These are phyloP conservation scores for Drosophila pachea DNA, from an alignment of 1,140 invertebrate genomes.

Conservation along the genomic window DNA sequence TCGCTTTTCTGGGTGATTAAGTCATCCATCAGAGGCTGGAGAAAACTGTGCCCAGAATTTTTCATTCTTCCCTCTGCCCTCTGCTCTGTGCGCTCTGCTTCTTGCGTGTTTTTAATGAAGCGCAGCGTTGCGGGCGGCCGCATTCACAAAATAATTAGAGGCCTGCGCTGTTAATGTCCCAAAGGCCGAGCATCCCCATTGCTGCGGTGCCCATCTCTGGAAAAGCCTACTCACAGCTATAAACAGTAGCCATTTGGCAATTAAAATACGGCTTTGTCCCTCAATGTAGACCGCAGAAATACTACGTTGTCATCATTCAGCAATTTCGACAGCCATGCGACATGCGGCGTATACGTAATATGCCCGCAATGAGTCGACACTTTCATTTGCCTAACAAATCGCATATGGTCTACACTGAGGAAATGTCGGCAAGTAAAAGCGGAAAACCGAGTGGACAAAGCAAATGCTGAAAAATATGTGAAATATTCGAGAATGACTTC, in stretches of 20 bases:
- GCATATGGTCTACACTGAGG: neutral
- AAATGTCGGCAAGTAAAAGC: neutral
- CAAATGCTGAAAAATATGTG: no score
- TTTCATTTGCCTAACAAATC: conserved; percentile 2
- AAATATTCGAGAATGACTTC: no score
- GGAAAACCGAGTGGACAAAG: neutral
- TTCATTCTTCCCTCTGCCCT: neutral
- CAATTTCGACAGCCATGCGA: conserved; percentile 36
- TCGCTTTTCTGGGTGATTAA: conserved; percentile 72
- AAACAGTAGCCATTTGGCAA: conserved; percentile 41
- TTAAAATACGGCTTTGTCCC: conserved; percentile 49
- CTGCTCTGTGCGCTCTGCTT: neutral
- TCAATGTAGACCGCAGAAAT: conserved; percentile 1
- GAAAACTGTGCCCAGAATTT: neutral
- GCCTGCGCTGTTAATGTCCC: conserved; percentile 29
- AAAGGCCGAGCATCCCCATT: neutral
- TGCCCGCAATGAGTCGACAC: conserved; percentile 49
- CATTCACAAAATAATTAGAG: conserved; percentile 67
- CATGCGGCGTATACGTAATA: conserved; percentile 60
- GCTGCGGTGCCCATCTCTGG: neutral
- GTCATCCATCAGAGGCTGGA: conserved; percentile 61
- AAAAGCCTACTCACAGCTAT: neutral
- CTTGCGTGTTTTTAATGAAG: conserved; percentile 50
- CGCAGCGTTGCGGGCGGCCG: conserved; percentile 44
- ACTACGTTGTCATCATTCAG: conserved; percentile 46